Evolutionary conservation across 2,113 vertebrate species (phyloP).

Genomic region (Python bivittatus): DNA sequence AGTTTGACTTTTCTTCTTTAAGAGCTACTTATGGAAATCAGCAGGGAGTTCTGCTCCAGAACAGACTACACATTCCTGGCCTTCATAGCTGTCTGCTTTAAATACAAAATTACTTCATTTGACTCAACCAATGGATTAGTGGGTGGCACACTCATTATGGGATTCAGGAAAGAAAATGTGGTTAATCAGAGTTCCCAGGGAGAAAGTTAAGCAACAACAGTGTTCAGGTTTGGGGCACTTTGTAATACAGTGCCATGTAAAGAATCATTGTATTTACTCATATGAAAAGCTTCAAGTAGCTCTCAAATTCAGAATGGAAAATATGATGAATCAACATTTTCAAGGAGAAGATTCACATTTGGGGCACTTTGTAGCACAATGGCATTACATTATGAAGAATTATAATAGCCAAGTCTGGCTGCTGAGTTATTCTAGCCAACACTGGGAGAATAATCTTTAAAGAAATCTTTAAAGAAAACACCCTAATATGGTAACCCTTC

Average conservation of each 20-base stretch:
- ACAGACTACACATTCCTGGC: not conserved
- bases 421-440: not conserved
- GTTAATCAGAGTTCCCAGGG: conserved; percentile 5
- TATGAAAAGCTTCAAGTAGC: not conserved
- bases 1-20: not conserved
- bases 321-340: not conserved
- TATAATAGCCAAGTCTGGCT: not conserved
- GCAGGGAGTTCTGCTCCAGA: not conserved
- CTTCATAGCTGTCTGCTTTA: not conserved
- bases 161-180: conserved; percentile 6
- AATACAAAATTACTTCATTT: not conserved
- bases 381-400: not conserved
- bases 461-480: not conserved
- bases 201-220: conserved; percentile 24
- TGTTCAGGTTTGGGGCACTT: not conserved
- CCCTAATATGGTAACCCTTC: not conserved
- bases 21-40: not conserved
- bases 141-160: not conserved
- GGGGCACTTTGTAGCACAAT: not conserved
- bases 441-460: not conserved
- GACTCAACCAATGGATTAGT: not conserved
- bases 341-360: not conserved
- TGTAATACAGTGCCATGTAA: not conserved
- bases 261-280: conserved; percentile 2
- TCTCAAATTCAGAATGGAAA: not conserved